These are phyloP conservation scores for Hypselothyrea guttata DNA, from an alignment of 2,888 invertebrate species.

Conservation along the genomic window DNA sequence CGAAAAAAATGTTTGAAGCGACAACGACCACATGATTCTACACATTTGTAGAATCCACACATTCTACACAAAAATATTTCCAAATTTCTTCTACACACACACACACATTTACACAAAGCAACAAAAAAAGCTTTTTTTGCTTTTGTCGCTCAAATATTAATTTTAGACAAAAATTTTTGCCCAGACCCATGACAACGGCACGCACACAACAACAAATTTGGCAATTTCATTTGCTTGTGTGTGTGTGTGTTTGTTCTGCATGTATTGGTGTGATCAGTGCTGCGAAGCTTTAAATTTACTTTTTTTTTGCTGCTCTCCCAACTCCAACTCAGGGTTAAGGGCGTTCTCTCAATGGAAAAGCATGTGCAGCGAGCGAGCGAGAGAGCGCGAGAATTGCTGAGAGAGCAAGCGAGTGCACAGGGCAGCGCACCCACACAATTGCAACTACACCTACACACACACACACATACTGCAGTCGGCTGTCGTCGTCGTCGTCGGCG, in stretches of 20 bases:
- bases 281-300: conserved; percentile 25
- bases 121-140: conserved; percentile 43
- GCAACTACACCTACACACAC: conserved; percentile 43
- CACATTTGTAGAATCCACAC: conserved; percentile 42
- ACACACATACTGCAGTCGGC: conserved; percentile 51
- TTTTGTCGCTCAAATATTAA: conserved; percentile 76
- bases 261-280: conserved; percentile 41
- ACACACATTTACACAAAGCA: conserved; percentile 24
- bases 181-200: conserved; percentile 51
- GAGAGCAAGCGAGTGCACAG: conserved; percentile 1
- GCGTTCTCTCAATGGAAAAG: conserved; percentile 55
- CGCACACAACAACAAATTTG: conserved; percentile 34
- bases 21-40: conserved; percentile 68
- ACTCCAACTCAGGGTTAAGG: conserved; percentile 66
- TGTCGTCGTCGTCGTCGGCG: conserved; percentile 30
- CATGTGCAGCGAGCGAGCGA: conserved; percentile 59
- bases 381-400: conserved; percentile 3
- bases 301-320: conserved; percentile 22
- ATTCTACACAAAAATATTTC: conserved; percentile 57
- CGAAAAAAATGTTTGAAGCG: conserved; percentile 53
- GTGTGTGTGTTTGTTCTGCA: conserved; percentile 23
- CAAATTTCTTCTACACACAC: conserved; percentile 60
- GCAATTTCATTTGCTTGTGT: conserved; percentile 7
- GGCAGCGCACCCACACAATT: conserved; percentile 49
- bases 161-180: conserved; percentile 67